Percentiles rank a stretch among this genome's conserved stretches.
Conservation (phyloP, 2,113 vertebrate species). For the Xenus cinereus region DNA sequence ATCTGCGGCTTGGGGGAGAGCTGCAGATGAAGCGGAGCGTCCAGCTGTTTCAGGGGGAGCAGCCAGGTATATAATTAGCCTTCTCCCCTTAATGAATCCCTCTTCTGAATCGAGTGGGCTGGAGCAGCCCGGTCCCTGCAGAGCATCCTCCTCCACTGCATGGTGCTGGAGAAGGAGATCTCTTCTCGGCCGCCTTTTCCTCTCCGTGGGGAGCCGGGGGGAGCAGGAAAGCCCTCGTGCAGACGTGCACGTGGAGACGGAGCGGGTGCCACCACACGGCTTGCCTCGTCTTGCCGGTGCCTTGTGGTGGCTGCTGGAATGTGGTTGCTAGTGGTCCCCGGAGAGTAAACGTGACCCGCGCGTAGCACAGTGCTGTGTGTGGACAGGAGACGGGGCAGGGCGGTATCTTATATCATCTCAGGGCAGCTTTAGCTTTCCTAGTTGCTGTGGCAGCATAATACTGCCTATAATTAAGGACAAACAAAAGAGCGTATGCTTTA, state of each 20-base stretch:
- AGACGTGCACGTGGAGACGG: not conserved
- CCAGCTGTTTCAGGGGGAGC: not conserved
- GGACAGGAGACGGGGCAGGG: not conserved
- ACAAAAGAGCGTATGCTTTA: not conserved
- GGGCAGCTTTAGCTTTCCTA: not conserved
- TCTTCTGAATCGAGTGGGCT: not conserved
- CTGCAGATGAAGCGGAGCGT: not conserved
- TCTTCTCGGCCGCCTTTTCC: not conserved
- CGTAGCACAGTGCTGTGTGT: rapidly evolving
- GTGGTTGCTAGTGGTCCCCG: not conserved
- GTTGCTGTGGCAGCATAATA: slow-evolving; percentile 60
- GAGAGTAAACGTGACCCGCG: not conserved
- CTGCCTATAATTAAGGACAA: slow-evolving; percentile 50
- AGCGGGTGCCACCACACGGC: not conserved
- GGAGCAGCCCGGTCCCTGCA: not conserved
- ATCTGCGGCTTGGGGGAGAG: not conserved
- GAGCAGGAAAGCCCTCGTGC: not conserved
- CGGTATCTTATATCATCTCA: not conserved
- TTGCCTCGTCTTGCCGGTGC: rapidly evolving
- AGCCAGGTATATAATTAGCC: not conserved
- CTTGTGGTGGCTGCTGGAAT: not conserved
- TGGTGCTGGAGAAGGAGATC: not conserved
- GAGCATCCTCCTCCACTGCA: not conserved
- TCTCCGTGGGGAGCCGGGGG: not conserved
- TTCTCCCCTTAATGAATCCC: not conserved